A percentile compares a stretch with the other conserved stretches of the same genome.
Conservation (phyloP, 2,797 vertebrate species). For the Chromobotia macracanthus region DNA sequence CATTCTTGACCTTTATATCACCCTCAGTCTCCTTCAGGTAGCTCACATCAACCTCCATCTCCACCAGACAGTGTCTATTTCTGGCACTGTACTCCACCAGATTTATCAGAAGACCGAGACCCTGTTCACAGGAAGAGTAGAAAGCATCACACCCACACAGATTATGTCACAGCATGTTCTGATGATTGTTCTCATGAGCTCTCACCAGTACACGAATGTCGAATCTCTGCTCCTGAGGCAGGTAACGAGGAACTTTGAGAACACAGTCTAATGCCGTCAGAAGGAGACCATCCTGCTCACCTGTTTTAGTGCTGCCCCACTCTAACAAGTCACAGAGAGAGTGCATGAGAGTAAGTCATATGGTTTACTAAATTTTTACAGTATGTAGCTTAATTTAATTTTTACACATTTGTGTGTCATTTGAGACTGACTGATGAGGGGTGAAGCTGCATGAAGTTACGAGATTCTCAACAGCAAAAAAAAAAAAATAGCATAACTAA, state of each 20-base stretch:
- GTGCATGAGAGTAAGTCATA: background rate
- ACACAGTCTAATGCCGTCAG: slow-evolving; percentile 92
- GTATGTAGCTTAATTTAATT: too few relatives aligned
- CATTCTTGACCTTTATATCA: slow-evolving; percentile 47
- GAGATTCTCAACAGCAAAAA: too few relatives aligned
- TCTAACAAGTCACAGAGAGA: slow-evolving; percentile 72
- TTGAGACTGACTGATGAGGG: too few relatives aligned
- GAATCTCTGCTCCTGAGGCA: slow-evolving; percentile 98
- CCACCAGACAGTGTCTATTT: slow-evolving; percentile 93
- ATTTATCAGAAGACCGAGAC: slow-evolving; percentile 94
- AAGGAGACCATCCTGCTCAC: slow-evolving; percentile 92
- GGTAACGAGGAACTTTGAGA: slow-evolving; percentile 93
- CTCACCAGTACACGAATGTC: slow-evolving; percentile 96
- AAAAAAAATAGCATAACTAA: too few relatives aligned
- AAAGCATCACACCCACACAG: background rate
- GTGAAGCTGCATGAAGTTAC: too few relatives aligned
- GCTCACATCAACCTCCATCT: slow-evolving; percentile 87
- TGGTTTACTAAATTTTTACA: too few relatives aligned
- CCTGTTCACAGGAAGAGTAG: slow-evolving; percentile 71
- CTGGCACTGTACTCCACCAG: slow-evolving; percentile 97
- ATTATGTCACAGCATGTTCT: background rate
- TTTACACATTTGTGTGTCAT: too few relatives aligned
- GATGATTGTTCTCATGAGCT: background rate
- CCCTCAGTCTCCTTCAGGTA: slow-evolving; percentile 72
- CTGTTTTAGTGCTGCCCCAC: slow-evolving; percentile 98